Evolutionary conservation across 2,888 invertebrate genomes (phyloP).

Genomic region (Aricia artaxerxes): DNA sequence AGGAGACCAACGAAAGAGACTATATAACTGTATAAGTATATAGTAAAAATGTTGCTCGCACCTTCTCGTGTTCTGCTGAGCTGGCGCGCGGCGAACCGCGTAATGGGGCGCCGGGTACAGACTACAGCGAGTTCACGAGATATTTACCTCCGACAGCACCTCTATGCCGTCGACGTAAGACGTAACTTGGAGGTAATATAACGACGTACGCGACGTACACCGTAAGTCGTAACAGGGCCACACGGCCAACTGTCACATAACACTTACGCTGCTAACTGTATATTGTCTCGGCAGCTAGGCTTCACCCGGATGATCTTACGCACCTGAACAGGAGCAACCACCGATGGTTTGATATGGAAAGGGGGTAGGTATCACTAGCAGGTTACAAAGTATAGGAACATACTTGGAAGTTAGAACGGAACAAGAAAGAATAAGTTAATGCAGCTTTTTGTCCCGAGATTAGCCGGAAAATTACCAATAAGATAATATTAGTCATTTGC

Average conservation of each 20-base stretch:
- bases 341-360: no score
- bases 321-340: neutral
- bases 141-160: neutral
- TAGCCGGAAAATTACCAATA: no score
- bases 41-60: neutral
- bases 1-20: no score
- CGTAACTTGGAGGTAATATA: neutral
- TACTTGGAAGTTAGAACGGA: no score
- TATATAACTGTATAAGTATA: no score
- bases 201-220: neutral
- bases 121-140: neutral
- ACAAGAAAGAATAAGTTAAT: no score
- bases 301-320: neutral
- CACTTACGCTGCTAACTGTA: slow-evolving; percentile 9
- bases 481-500: no score
- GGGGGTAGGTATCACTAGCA: no score
- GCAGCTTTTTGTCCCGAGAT: no score
- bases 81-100: neutral
- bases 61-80: neutral
- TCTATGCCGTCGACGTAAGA: neutral
- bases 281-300: neutral
- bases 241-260: slow-evolving; percentile 4
- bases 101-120: neutral
- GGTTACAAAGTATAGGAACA: no score
- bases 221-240: neutral